Evolutionary conservation across 2,888 invertebrate species (phyloP).

Genomic region (Temnothorax unifasciatus): DNA sequence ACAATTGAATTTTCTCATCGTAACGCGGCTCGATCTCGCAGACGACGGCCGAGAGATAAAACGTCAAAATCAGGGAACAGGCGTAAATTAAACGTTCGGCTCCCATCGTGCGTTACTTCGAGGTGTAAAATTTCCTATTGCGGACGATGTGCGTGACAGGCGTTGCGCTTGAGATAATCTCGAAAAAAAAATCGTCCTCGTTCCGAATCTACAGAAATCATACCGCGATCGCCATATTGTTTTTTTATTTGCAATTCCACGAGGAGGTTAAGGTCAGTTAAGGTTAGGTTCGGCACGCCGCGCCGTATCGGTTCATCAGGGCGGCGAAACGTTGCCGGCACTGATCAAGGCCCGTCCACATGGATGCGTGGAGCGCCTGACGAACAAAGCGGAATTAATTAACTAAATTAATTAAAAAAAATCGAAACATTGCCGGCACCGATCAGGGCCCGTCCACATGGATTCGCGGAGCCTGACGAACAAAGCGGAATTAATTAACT

Average conservation of each 20-base stretch:
- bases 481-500: no score
- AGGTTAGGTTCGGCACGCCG: not conserved
- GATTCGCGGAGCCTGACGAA: not conserved
- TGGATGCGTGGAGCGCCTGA: not conserved
- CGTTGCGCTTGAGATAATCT: slow-evolving; percentile 45
- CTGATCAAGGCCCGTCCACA: not conserved
- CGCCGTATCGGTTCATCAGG: no score
- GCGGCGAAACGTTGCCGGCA: no score
- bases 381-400: no score
- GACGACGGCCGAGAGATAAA: not conserved
- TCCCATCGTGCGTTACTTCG: slow-evolving; percentile 7
- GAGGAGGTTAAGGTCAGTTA: not conserved
- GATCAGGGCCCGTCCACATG: not conserved
- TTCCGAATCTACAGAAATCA: not conserved
- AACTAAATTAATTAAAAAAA: no score
- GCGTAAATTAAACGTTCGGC: slow-evolving; percentile 3
- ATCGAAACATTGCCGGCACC: no score
- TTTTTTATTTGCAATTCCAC: not conserved
- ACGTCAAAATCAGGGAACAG: not conserved
- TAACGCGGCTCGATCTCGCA: slow-evolving; percentile 65
- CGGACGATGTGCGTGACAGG: not conserved
- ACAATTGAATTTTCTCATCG: slow-evolving; percentile 63
- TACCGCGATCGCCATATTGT: slow-evolving; percentile 5
- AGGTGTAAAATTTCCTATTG: not conserved
- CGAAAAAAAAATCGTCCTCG: slow-evolving; percentile 36